These are phyloP conservation scores for Taphrorychus bicolor DNA, from an alignment of 2,888 invertebrate genomes.

Conservation along the genomic window DNA sequence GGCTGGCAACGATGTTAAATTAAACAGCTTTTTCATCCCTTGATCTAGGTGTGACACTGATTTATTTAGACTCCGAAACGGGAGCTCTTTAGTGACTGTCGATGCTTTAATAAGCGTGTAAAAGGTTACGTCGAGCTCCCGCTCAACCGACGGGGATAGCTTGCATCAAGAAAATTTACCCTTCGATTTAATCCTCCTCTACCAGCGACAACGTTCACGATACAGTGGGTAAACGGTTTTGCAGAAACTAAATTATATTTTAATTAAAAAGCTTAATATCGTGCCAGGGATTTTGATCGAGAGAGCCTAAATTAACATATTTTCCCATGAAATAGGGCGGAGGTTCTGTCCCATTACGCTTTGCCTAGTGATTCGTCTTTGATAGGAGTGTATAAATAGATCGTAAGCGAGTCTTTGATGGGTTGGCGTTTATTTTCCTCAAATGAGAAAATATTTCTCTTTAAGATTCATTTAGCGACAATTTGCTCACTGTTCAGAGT, in stretches of 20 bases:
- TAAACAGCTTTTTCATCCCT: not conserved
- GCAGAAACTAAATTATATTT: slow-evolving; percentile 34
- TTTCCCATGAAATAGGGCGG: slow-evolving; percentile 6
- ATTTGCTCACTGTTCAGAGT: too few relatives aligned
- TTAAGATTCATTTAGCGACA: too few relatives aligned
- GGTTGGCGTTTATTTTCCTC: not conserved
- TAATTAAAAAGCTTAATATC: slow-evolving; percentile 39
- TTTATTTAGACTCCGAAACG: not conserved
- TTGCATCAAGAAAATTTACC: slow-evolving; percentile 28
- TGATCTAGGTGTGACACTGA: not conserved
- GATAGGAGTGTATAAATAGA: not conserved
- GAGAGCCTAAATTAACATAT: slow-evolving; percentile 20
- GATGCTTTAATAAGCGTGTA: slow-evolving; percentile 19
- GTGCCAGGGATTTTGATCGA: slow-evolving; percentile 20
- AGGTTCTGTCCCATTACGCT: slow-evolving; percentile 3
- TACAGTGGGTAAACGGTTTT: slow-evolving; percentile 30
- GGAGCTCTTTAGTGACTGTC: slow-evolving; percentile 1
- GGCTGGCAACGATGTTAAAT: not conserved
- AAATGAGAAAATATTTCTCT: too few relatives aligned
- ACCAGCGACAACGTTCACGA: slow-evolving; percentile 16
- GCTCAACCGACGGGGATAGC: slow-evolving; percentile 20
- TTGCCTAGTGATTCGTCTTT: slow-evolving; percentile 2
- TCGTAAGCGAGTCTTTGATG: not conserved
- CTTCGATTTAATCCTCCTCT: slow-evolving; percentile 17
- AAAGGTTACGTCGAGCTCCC: slow-evolving; percentile 4